phyloP scores from a whole-genome alignment of 2,888 invertebrate genomes.

The Tenthredo notha region DNA sequence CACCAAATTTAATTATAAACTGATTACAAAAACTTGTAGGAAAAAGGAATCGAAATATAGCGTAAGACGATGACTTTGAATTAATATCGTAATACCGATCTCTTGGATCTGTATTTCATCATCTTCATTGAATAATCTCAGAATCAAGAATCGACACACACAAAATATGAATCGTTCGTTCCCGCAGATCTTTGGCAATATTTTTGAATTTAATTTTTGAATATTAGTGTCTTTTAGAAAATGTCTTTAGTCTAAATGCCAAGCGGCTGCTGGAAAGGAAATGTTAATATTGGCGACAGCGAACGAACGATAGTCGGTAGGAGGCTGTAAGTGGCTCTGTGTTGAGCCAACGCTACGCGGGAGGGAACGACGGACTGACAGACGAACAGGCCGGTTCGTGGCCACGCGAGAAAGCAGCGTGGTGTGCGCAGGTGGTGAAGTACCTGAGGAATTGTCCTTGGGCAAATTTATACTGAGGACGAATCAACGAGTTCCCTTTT shows the following conservation, averaged over 20 bases:
- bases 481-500: slow-evolving; percentile 25
- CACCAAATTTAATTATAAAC: slow-evolving; percentile 44
- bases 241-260: neutral
- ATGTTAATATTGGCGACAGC: slow-evolving; percentile 57
- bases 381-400: slow-evolving; percentile 60
- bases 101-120: neutral
- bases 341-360: slow-evolving; percentile 62
- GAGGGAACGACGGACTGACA: slow-evolving; percentile 63
- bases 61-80: neutral
- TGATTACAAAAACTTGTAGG: neutral
- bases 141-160: neutral
- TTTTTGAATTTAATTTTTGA: no score
- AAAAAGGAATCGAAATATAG: neutral
- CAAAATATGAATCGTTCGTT: neutral
- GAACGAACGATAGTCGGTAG: slow-evolving; percentile 56
- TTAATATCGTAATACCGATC: slow-evolving; percentile 8
- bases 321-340: slow-evolving; percentile 62
- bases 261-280: neutral
- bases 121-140: neutral
- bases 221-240: neutral
- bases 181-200: neutral
- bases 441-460: slow-evolving; percentile 50
- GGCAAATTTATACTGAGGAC: slow-evolving; percentile 49
- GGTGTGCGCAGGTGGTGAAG: slow-evolving; percentile 55
- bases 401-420: slow-evolving; percentile 59